Conservation (phyloP, 1,140 invertebrate genomes). For the Lepidurus arcticus region DNA sequence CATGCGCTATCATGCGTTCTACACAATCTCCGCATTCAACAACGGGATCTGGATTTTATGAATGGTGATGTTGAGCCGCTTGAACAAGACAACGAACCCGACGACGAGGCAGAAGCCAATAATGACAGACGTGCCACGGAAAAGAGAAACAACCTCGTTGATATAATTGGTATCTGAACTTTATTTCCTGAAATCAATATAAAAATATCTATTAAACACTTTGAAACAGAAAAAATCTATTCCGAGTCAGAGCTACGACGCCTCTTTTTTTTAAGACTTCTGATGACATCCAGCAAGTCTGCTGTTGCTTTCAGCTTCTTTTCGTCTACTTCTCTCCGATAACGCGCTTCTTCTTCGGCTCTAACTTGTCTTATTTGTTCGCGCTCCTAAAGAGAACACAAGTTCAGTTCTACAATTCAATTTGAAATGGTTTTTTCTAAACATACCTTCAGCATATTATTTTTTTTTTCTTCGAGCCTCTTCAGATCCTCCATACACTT, state of each 20-base stretch:
- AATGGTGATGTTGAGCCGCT: not conserved
- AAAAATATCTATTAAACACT: not conserved
- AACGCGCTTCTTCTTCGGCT: not conserved
- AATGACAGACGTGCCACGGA: not conserved
- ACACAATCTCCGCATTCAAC: not conserved
- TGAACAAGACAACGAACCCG: not conserved
- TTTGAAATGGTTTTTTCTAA: not conserved
- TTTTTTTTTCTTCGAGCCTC: slow-evolving; percentile 6
- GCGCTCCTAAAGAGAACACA: not conserved
- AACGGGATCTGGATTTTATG: not conserved
- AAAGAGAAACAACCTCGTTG: not conserved
- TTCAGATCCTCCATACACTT: not conserved
- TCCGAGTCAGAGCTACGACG: too few species aligned
- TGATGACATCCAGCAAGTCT: not conserved
- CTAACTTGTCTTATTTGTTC: not conserved
- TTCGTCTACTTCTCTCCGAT: not conserved
- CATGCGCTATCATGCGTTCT: too few species aligned
- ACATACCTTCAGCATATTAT: not conserved
- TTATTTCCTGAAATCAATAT: not conserved
- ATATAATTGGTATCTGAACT: not conserved
- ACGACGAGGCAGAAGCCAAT: not conserved
- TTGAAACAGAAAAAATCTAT: not conserved
- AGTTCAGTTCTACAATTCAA: not conserved
- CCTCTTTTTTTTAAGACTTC: not conserved
- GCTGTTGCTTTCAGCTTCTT: not conserved